phyloP scores from a whole-genome alignment of 2,888 invertebrate genomes.

The Apodemia duryi region DNA sequence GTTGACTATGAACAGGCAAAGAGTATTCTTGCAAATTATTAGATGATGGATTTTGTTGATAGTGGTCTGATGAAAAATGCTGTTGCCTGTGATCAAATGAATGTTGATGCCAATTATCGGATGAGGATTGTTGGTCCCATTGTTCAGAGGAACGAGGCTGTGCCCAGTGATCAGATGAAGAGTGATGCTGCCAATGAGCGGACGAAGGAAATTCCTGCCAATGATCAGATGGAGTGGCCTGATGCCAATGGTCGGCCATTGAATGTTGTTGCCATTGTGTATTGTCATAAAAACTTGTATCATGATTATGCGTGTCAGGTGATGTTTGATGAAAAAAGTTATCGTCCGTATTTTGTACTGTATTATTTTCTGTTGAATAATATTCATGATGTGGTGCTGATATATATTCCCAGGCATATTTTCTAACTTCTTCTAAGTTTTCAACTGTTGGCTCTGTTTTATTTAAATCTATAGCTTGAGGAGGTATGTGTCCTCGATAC shows the following conservation, averaged over 20 bases:
- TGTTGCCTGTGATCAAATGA: constrained; percentile 15
- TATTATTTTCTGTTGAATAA: constrained; percentile 31
- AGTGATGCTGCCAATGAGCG: background rate
- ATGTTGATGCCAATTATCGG: background rate
- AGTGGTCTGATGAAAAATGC: constrained; percentile 16
- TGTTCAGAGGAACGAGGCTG: background rate
- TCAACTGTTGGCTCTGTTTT: constrained; percentile 37
- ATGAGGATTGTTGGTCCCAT: background rate
- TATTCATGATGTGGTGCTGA: constrained; percentile 32
- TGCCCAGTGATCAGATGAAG: background rate
- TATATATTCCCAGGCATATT: constrained; percentile 57
- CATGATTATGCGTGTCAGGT: background rate
- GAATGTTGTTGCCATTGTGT: background rate
- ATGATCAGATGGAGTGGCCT: background rate
- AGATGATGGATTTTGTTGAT: constrained; percentile 22
- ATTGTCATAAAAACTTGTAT: background rate
- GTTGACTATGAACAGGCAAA: constrained; percentile 22
- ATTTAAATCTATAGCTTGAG: constrained; percentile 39
- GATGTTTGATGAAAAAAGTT: background rate
- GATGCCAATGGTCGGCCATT: background rate
- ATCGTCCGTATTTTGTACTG: constrained; percentile 24
- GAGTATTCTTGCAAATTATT: constrained; percentile 34
- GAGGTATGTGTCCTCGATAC: constrained; percentile 77
- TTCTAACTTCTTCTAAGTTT: constrained; percentile 50
- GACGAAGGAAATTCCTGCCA: background rate